Evolutionary conservation across 2,888 invertebrate genomes (phyloP).

Genomic region (Mesochorus sp.): DNA sequence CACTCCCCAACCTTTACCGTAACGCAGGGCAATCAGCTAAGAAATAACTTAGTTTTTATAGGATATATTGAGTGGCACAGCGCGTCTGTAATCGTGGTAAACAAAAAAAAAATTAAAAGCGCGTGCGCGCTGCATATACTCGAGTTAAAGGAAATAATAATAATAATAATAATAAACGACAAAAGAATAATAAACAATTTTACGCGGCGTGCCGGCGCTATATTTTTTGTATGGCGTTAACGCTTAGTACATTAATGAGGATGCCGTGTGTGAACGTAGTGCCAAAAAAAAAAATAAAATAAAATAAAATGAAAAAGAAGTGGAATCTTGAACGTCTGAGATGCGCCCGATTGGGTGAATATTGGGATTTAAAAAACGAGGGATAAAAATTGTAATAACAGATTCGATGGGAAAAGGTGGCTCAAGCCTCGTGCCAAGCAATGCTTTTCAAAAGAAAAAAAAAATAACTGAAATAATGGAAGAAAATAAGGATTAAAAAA

Average conservation of each 20-base stretch:
- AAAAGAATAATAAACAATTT: slow-evolving; percentile 61
- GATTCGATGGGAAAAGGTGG: neutral
- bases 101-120: slow-evolving; percentile 32
- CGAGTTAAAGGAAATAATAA: slow-evolving; percentile 56
- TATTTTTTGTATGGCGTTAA: slow-evolving; percentile 74
- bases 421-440: slow-evolving; percentile 60
- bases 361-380: neutral
- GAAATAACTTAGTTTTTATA: slow-evolving; percentile 82
- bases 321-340: slow-evolving; percentile 43
- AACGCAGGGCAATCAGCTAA: slow-evolving; percentile 82
- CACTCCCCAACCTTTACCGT: slow-evolving; percentile 76
- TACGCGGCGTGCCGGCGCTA: slow-evolving; percentile 69
- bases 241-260: slow-evolving; percentile 57
- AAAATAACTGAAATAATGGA: neutral
- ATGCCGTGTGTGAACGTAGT: slow-evolving; percentile 59
- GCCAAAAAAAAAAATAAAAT: slow-evolving; percentile 51
- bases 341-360: slow-evolving; percentile 38
- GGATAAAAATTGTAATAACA: neutral
- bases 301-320: slow-evolving; percentile 19
- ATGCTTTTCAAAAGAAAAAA: slow-evolving; percentile 61
- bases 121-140: slow-evolving; percentile 55
- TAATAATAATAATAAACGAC: slow-evolving; percentile 41
- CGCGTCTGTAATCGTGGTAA: slow-evolving; percentile 65
- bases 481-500: slow-evolving; percentile 35
- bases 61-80: slow-evolving; percentile 78